Evolutionary conservation across 2,797 vertebrate species (phyloP).

Genomic region (Rhadinocentrus ornatus): DNA sequence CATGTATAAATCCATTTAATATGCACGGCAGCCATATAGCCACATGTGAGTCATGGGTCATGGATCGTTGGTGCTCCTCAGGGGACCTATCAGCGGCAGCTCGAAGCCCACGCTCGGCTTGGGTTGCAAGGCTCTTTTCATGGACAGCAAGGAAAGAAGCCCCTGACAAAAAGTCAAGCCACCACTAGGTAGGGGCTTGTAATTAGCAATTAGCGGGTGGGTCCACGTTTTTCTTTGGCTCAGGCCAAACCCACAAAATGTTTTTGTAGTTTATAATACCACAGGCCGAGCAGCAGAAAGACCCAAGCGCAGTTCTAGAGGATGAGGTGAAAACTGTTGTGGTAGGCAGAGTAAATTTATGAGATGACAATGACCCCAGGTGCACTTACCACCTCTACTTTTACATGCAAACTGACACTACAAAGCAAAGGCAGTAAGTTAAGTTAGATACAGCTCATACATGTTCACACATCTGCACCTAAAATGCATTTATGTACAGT

Average conservation of each 20-base stretch:
- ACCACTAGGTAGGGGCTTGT: constrained; percentile 85
- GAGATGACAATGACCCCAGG: constrained; percentile 75
- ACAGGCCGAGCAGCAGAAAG: constrained; percentile 74
- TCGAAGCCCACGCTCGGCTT: constrained; percentile 69
- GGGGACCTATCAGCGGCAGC: constrained; percentile 74
- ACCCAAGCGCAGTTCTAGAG: constrained; percentile 66
- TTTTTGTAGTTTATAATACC: constrained; percentile 85
- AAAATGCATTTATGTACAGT: not conserved
- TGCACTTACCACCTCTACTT: constrained; percentile 55
- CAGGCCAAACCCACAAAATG: constrained; percentile 87
- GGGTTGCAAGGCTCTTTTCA: constrained; percentile 79
- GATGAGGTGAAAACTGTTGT: constrained; percentile 67
- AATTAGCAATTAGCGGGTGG: constrained; percentile 88
- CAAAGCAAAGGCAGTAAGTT: constrained; percentile 65
- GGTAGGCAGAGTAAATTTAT: constrained; percentile 72
- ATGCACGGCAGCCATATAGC: constrained; percentile 71
- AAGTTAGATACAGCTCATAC: constrained; percentile 46
- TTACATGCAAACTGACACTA: constrained; percentile 57
- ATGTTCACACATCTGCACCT: constrained; percentile 2
- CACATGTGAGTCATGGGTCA: constrained; percentile 76
- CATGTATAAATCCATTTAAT: constrained; percentile 73
- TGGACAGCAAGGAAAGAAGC: constrained; percentile 78
- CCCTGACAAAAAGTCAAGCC: constrained; percentile 85
- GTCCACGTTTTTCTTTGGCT: constrained; percentile 83
- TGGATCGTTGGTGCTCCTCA: constrained; percentile 76